Base-by-base conservation (phyloP, 2,113 vertebrate genomes). In the Galbula dea region DNA sequence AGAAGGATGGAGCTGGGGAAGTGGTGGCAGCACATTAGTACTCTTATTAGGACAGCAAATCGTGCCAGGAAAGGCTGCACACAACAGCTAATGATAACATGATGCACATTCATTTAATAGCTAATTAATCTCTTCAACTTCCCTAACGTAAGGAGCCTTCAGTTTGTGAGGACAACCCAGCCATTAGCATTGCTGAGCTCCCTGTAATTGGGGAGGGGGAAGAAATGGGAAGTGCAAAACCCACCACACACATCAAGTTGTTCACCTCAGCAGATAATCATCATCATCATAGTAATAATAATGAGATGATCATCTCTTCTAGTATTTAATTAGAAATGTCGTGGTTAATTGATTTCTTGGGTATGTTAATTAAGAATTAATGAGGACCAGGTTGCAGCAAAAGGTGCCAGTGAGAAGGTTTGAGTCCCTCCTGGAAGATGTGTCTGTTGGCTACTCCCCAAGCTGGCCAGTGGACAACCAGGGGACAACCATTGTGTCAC, bases 291-390 rank as follows among this genome's bases (percentile, higher is more conserved):
- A n/a, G n/a, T 61, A 78, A 91, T 43, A 11, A 23, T 45, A 23
- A 45, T 45, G 72, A 93, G 90, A 29, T 0, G 68, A 72, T 90
- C 96, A 2, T 82, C 97, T 93, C 95, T 81, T 13, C 26, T 52
- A 83, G 95, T 15, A 72, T 61, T 93, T 96, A 95, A 97, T 96
- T 96, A 97, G 94, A 93, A 82, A 90, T 77, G 83, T 22, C 36
- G 36, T 86, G 3, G 49, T 20, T 97, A 97, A 97, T 97, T 97
- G 96, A 97, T 96, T 97, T 94, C 97, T 95, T 80, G 94, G 94
- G 76, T 37, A 34, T 26, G 93, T 95, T 97, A 96, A 97, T 97
- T 96, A 97, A 90, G 93, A 83, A 93, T 82, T 96, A 96, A 96
- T 81, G 90, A 96, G 96, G 93, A 91, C 65, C 87, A 41, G 85